Evolutionary conservation across 30 jellyfish, hydroid and myxozoan genomes (phyloP).

Genomic region (Chrysaora quinquecirrha): DNA sequence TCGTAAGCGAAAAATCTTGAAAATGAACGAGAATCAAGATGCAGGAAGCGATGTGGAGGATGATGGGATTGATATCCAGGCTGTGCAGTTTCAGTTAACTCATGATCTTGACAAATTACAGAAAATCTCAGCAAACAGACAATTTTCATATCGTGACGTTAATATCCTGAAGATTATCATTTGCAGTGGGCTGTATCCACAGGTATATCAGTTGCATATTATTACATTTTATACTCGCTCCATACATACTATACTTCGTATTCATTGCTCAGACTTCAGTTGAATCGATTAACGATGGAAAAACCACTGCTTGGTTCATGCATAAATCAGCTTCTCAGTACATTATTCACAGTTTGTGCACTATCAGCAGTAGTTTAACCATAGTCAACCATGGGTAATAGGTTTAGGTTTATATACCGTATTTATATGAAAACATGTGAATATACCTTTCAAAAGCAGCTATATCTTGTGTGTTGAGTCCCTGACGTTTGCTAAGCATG

Average conservation of each 20-base stretch:
- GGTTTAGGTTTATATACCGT: too few species aligned
- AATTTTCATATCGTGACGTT: slow-evolving; percentile 67
- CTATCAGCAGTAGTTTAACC: not conserved
- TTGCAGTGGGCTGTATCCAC: slow-evolving; percentile 97
- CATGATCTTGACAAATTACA: slow-evolving; percentile 79
- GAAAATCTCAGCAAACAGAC: slow-evolving; percentile 62
- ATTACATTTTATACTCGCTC: not conserved
- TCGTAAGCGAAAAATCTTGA: slow-evolving; percentile 82
- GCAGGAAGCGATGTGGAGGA: slow-evolving; percentile 74
- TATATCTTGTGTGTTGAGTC: too few species aligned
- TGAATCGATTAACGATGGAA: not conserved
- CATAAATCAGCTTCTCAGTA: not conserved
- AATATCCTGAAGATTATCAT: slow-evolving; percentile 73
- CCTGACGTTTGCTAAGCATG: too few species aligned
- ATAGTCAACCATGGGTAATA: too few species aligned
- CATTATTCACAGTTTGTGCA: not conserved
- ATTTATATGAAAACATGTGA: too few species aligned
- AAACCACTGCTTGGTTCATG: not conserved
- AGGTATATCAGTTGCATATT: too few species aligned
- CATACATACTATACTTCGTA: not conserved
- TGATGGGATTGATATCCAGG: slow-evolving; percentile 86
- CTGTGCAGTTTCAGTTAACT: slow-evolving; percentile 83
- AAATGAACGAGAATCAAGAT: slow-evolving; percentile 60
- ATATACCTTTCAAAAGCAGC: too few species aligned
- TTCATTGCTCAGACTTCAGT: not conserved